These are phyloP conservation scores for Scaptomyza reducta DNA, from an alignment of 2,888 invertebrate species.

Conservation along the genomic window DNA sequence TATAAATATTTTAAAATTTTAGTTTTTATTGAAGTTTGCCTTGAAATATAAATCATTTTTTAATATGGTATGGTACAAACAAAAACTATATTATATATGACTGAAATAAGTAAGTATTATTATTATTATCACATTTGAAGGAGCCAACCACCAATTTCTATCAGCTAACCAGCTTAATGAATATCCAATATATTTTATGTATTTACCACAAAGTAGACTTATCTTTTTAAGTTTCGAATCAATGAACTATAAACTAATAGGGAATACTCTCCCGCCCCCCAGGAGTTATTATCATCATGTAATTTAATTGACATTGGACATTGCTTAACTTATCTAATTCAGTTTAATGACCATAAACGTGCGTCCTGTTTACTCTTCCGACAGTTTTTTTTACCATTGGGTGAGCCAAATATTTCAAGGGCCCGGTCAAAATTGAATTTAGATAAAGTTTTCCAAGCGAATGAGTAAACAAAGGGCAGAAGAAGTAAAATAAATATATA, in stretches of 20 bases:
- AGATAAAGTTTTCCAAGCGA: conserved; percentile 47
- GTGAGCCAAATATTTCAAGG: conserved; percentile 26
- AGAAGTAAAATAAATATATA: conserved; percentile 20
- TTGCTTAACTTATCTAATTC: conserved; percentile 70
- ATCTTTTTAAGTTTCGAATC: background rate
- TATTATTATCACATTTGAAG: too few relatives aligned
- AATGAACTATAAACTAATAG: background rate
- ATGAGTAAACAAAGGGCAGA: conserved; percentile 18
- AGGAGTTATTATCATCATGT: conserved; percentile 54
- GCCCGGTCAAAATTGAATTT: conserved; percentile 48
- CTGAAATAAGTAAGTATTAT: too few relatives aligned
- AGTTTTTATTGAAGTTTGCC: too few relatives aligned
- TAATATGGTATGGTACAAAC: too few relatives aligned
- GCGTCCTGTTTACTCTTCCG: conserved; percentile 13
- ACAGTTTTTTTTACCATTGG: conserved; percentile 4
- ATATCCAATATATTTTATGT: background rate
- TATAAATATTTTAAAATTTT: too few relatives aligned
- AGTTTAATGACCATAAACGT: conserved; percentile 52
- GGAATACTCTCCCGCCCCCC: background rate
- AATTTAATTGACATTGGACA: conserved; percentile 73
- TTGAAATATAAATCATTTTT: background rate
- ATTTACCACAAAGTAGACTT: background rate
- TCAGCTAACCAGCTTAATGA: background rate
- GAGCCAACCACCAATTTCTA: background rate
- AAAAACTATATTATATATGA: too few relatives aligned